Base-by-base conservation (phyloP, 2,797 vertebrate species). In the Lithobates pipiens region DNA sequence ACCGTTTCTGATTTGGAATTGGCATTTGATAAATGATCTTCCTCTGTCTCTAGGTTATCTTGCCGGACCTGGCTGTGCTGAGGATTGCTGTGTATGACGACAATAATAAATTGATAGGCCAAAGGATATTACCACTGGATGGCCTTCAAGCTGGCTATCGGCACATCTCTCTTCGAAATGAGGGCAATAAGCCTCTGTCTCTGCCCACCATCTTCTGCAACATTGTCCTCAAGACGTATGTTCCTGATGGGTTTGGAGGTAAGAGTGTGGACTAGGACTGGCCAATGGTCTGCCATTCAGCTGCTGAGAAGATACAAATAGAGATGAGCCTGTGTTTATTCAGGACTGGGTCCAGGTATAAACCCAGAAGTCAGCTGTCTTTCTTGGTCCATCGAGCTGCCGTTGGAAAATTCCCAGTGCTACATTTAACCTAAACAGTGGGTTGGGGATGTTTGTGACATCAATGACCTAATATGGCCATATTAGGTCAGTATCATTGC, bases 181-280 rank as follows among this genome's bases (percentile, higher is more conserved):
- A 99, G 88, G 98, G 98, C 89, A 99, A 99, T 94, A 99, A 99
- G 84, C 98, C 98, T 0, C 94, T 99, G 83, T 99, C 98, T 7
- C 92, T 99, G 87, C 98, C 98, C 85, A 99, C 98, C 0, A 92
- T 99, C 90, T 99, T 99, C 95, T 99, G 98, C 94, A 98, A 99
- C 92, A 99, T 99, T 90, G 97, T 99, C 86, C 97, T 99, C 75
- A 99, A 99, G 94, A 99, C 98, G 70, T 99, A 99, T 0, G 98
- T 99, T 87, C 98, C 98, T 82, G 98, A 99, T 75, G 98, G 98
- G 34, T 99, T 99, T 76, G 98, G 98, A 94, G 98, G 98, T 99
- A 92, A 96, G 92, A 25, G 65, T 25, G 65, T 29, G 25, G 54
- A 23, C 21, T 23, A 7, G 21, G 18, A 61, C 21, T 61, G 6